Evolutionary conservation across 2,113 vertebrate species (phyloP).

Genomic region (Crotalus helleri): DNA sequence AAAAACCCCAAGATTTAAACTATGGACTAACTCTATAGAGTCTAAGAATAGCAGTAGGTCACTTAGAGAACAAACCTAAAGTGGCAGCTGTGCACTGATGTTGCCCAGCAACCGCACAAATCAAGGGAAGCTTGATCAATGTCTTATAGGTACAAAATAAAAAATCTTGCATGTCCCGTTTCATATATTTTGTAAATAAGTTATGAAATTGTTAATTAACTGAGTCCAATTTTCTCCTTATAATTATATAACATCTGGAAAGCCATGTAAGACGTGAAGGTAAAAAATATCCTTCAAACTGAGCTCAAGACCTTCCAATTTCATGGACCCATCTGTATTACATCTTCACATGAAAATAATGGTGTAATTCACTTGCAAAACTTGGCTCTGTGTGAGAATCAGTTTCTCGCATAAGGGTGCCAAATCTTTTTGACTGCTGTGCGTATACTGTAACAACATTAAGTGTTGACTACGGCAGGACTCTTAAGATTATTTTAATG

Average conservation of each 20-base stretch:
- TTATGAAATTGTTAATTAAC: not conserved
- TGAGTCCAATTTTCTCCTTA: not conserved
- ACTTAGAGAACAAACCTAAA: not conserved
- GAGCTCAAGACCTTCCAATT: not conserved
- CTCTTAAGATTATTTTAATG: not conserved
- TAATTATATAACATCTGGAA: not conserved
- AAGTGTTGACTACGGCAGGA: not conserved
- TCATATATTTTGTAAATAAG: not conserved
- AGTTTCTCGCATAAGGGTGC: not conserved
- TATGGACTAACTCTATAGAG: not conserved
- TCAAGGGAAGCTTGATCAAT: not conserved
- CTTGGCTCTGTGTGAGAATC: not conserved
- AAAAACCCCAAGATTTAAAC: not conserved
- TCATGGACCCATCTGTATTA: not conserved
- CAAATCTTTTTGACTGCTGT: not conserved
- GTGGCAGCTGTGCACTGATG: not conserved
- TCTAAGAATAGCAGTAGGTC: not conserved
- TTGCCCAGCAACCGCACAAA: not conserved
- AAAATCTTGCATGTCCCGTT: not conserved
- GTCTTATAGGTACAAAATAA: not conserved
- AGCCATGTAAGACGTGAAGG: not conserved
- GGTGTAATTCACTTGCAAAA: not conserved
- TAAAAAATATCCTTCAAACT: not conserved
- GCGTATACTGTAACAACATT: not conserved
- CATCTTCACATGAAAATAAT: not conserved